These are phyloP conservation scores for Bombus waltoni DNA, from an alignment of 1,140 invertebrate species.

Conservation along the genomic window DNA sequence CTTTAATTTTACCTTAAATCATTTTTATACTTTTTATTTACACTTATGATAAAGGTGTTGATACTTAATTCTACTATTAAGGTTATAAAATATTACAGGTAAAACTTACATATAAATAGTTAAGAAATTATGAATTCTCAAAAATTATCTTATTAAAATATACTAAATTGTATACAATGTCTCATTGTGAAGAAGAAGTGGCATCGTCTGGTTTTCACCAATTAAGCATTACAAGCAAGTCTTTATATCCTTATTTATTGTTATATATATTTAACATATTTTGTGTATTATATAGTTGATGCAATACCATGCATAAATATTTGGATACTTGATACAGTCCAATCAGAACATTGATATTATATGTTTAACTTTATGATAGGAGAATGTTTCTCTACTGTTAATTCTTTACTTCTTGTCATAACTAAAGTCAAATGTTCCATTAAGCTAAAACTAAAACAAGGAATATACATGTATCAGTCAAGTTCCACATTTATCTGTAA, in stretches of 20 bases:
- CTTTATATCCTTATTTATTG: background rate
- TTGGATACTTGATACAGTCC: too few relatives aligned
- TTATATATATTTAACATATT: too few relatives aligned
- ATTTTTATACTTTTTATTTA: background rate
- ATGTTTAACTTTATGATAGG: too few relatives aligned
- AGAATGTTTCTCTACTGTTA: too few relatives aligned
- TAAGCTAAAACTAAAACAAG: too few relatives aligned
- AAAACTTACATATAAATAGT: slow-evolving; percentile 35
- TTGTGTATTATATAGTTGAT: too few relatives aligned
- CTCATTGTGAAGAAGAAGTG: slow-evolving; percentile 79
- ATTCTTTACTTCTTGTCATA: too few relatives aligned
- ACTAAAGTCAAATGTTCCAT: too few relatives aligned
- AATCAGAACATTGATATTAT: too few relatives aligned
- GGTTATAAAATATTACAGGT: slow-evolving; percentile 36
- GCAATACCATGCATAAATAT: too few relatives aligned
- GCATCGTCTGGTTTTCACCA: slow-evolving; percentile 85
- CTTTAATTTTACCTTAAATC: background rate
- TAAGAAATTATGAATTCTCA: slow-evolving; percentile 63
- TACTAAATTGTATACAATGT: slow-evolving; percentile 73
- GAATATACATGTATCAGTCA: too few relatives aligned
- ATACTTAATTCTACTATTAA: slow-evolving; percentile 17
- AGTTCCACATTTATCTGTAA: too few relatives aligned
- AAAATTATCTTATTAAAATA: slow-evolving; percentile 48
- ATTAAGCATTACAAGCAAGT: slow-evolving; percentile 86
- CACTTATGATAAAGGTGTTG: background rate